Evolutionary conservation across 2,888 invertebrate genomes (phyloP).

Genomic region (Drosophila niveifrons): DNA sequence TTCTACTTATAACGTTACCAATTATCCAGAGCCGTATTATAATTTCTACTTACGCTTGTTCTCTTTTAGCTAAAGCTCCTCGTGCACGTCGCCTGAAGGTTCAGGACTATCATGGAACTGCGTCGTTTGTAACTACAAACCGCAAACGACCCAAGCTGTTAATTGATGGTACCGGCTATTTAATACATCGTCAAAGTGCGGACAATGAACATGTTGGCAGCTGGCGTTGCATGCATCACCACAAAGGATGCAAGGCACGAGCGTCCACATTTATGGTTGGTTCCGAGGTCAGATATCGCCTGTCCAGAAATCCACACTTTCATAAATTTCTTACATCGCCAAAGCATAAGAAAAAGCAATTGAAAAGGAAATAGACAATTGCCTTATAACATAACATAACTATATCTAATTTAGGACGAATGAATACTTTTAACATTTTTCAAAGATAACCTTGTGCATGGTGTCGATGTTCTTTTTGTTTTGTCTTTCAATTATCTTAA

Average conservation of each 20-base stretch:
- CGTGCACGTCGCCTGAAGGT: constrained; percentile 10
- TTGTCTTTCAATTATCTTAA: constrained; percentile 17
- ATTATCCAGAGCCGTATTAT: background rate
- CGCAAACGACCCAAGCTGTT: constrained; percentile 52
- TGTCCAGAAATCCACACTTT: constrained; percentile 64
- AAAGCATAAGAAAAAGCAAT: constrained; percentile 2
- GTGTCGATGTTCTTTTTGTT: background rate
- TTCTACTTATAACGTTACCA: background rate
- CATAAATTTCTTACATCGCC: constrained; percentile 33
- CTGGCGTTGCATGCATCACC: constrained; percentile 67
- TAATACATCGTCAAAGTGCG: constrained; percentile 49
- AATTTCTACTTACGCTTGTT: constrained; percentile 3
- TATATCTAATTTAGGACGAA: too few species aligned
- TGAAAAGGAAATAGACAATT: background rate
- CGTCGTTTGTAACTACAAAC: constrained; percentile 31
- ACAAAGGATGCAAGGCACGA: constrained; percentile 63
- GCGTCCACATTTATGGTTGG: constrained; percentile 58
- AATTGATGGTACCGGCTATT: constrained; percentile 48
- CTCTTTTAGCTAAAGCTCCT: constrained; percentile 37
- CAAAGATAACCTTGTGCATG: background rate
- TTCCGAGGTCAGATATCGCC: constrained; percentile 66
- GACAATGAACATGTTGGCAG: constrained; percentile 48
- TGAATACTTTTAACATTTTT: background rate
- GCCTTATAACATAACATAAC: background rate
- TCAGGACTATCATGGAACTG: constrained; percentile 47